A percentile compares a stretch with the other conserved stretches of the same genome.
Evolutionary conservation across 1,140 invertebrate genomes (phyloP).

Genomic region (Caenorhabditis elegans): WBcel235 BX284606.5:6700501-6701000

Average conservation of each 20-base stretch:
- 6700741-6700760: conserved; percentile 46
- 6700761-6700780: too few relatives aligned
- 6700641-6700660: conserved; percentile 42
- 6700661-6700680: conserved; percentile 45
- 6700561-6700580: not conserved
- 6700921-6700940: not conserved
- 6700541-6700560: too few relatives aligned
- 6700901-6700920: not conserved
- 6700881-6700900: too few relatives aligned
- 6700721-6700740: conserved; percentile 44
- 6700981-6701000: not conserved
- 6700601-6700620: conserved; percentile 48
- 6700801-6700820: not conserved
- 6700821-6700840: not conserved
- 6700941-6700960: not conserved
- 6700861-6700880: not conserved
- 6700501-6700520: conserved; percentile 44
- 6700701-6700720: conserved; percentile 44
- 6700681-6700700: conserved; percentile 41
- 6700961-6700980: not conserved
- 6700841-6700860: conserved; percentile 23
- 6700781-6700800: too few relatives aligned
- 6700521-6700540: too few relatives aligned
- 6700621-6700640: conserved; percentile 38
- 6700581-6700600: conserved; percentile 39